Base-by-base conservation (phyloP, 2,888 invertebrate species). In the Ceraclea dissimilis region DNA sequence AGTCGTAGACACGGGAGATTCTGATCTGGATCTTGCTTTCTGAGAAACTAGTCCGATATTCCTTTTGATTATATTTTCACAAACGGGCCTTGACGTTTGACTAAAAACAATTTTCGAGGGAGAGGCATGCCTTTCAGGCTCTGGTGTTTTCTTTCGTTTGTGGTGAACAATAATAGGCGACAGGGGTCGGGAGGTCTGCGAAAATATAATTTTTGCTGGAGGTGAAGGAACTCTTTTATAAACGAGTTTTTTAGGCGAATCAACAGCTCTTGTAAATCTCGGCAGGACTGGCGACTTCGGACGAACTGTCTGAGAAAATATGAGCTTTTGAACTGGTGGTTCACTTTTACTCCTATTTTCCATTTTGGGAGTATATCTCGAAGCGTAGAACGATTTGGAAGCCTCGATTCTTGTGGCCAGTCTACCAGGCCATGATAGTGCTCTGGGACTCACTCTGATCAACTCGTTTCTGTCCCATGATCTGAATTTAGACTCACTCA, bases 401-500 rank as follows among this genome's bases (percentile, higher is more conserved):
- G 77, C 75, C 56, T 79, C 67, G 62, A 76, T 80, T 64, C 70
- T 66, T 61, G 77, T 67, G 63, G 78, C 73, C 62, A 76, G 74
- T 66, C 80, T 79, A 20, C 83, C 80, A 0, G 80, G 78, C 79
- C 83, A 82, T 20, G 79, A 80, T 43, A 81, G 72, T 0, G 80
- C 79, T 61, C 79, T 78, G 1, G 85, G 82, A 64, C 81, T 84
- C 21, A 78, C 73, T 62, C 76, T 69, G 57, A 73, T 81, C 67
- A 74, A 83, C 57, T 67, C 70, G 66, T 67, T 68, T 60, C 76
- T 76, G 64, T 88, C 88, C 74, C 83, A 78, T 64, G 80, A 78
- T 65, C 80, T 80, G 68, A 89, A 88, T 64, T 84, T 83, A 1
- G 88, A 88, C 63, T 85, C 80, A 1, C 83, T 81, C 0, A 88